Conservation (phyloP, 1,140 invertebrate genomes). For the Cydia pomonella region DNA sequence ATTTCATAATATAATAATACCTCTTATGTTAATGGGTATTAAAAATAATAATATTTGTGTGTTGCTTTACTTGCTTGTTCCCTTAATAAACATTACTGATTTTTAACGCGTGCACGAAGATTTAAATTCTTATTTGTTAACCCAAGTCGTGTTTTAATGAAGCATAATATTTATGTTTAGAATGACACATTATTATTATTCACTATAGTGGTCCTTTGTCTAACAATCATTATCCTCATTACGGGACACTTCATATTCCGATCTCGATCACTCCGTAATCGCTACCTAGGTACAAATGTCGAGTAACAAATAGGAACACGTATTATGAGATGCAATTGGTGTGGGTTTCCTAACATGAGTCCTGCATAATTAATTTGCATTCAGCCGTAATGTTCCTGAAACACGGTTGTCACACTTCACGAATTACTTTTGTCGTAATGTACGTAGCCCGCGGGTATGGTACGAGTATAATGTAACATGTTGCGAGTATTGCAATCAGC, state of each 20-base stretch:
- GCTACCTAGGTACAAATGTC: neutral
- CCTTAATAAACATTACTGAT: too few species aligned
- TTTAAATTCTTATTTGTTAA: neutral
- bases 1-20: too few species aligned
- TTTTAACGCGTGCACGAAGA: too few species aligned
- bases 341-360: neutral
- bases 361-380: slow-evolving; percentile 3
- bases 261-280: neutral
- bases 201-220: slow-evolving; percentile 9
- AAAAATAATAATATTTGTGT: too few species aligned
- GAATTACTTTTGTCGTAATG: slow-evolving; percentile 9
- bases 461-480: neutral
- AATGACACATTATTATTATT: neutral
- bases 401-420: neutral
- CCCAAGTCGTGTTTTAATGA: neutral
- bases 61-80: too few species aligned
- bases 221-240: neutral
- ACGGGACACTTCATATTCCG: slow-evolving; percentile 13
- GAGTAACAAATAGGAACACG: neutral
- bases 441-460: neutral
- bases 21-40: too few species aligned
- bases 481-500: neutral
- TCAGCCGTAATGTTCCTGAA: neutral
- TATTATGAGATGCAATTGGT: neutral
- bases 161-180: neutral